These are phyloP conservation scores for Micropoecilia bifurca DNA, from an alignment of 2,797 vertebrate species.

Conservation along the genomic window DNA sequence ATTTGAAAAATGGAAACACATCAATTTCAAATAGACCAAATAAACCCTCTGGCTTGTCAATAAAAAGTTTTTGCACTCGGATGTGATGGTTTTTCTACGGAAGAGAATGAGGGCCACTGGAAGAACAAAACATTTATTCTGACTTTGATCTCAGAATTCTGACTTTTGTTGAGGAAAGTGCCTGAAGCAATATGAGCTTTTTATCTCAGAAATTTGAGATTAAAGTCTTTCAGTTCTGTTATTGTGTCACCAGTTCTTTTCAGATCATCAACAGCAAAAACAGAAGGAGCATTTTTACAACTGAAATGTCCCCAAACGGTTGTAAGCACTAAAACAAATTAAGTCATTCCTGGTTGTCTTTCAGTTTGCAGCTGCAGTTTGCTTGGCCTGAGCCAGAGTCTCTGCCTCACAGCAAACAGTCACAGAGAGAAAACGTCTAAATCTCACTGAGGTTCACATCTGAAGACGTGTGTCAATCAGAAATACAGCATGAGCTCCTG, in stretches of 20 bases:
- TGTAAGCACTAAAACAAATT: background rate
- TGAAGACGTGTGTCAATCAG: background rate
- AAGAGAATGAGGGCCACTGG: too few relatives aligned
- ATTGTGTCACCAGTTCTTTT: background rate
- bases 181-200: too few relatives aligned
- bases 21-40: too few relatives aligned
- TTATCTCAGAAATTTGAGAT: too few relatives aligned
- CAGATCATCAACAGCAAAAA: background rate
- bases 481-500: slow-evolving; percentile 30
- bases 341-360: background rate
- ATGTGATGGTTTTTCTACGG: too few relatives aligned
- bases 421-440: background rate
- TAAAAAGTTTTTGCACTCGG: too few relatives aligned
- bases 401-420: slow-evolving; percentile 6
- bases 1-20: too few relatives aligned
- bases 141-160: too few relatives aligned
- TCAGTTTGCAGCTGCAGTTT: background rate
- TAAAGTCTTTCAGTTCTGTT: background rate
- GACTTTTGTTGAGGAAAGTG: too few relatives aligned
- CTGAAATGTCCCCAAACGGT: background rate
- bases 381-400: slow-evolving; percentile 23
- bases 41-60: too few relatives aligned
- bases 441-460: background rate
- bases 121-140: too few relatives aligned
- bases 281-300: background rate